Base-by-base conservation (phyloP, 2,113 vertebrate species). In the Sus scrofa region DNA sequence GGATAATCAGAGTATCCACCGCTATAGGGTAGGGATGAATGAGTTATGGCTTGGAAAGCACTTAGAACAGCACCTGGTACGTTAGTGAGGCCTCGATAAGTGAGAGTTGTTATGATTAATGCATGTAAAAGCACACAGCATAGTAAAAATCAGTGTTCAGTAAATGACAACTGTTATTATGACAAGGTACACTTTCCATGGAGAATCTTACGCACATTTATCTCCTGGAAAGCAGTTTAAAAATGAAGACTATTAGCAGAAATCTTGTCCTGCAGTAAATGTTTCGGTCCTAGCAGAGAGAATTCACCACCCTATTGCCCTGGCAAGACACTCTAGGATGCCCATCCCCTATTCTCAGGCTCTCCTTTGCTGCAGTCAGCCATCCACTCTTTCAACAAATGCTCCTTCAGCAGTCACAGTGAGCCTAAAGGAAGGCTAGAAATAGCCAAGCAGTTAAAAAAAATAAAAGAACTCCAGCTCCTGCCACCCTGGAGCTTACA, bases 161-260 rank as follows among this genome's bases (percentile, higher is more conserved):
- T 92, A 97, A 97, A 77, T 52, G 89, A 56, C 52, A 74, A 89
- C 63, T 78, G 39, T 77, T 94, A 85, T 86, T 88, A 65, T 91
- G 82, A 96, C 67, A 74, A 96, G 85, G 91, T 19, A 89, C 34
- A 89, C 22, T 32, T 78, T 86, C 89, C 68, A 32, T 12, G 12
- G 75, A 97, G 93, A 89, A 91, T 79, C 67, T 78, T 65, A 56
- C 65, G 63, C 60, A 79, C 52, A 91, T 83, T 96, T 83, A 89
- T 97, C 93, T 96, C 63, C 79, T 94, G 30, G 52, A 91, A 96
- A 89, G 86, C 56, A 86, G 78, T 79, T 94, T 27, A 89, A 88
- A 92, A 86, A 86, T 94, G 86, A 94, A 94, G 89, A 74, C 7
- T n/a, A 16, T 63, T 44, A 27, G 30, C 15, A 77, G 37, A 68